phyloP scores from a whole-genome alignment of 2,888 invertebrate genomes.

The Diarsia brunnea region DNA sequence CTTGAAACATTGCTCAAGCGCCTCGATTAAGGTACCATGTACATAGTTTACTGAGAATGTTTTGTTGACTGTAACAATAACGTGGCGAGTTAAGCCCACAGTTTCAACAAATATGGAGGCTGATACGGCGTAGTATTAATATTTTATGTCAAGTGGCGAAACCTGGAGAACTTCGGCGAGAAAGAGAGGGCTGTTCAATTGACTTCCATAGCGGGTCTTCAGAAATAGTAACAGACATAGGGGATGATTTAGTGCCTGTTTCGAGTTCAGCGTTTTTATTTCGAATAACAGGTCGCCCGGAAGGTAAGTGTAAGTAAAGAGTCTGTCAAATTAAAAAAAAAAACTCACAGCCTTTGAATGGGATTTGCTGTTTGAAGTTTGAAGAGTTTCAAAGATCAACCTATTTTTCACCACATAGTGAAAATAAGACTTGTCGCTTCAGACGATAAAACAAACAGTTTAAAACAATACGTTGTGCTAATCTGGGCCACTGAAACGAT shows the following conservation, averaged over 20 bases:
- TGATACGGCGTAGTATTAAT: slow-evolving; percentile 65
- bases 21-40: slow-evolving; percentile 71
- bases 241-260: background rate
- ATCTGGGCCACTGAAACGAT: slow-evolving; percentile 30
- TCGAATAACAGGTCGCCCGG: background rate
- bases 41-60: slow-evolving; percentile 63
- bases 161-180: slow-evolving; percentile 50
- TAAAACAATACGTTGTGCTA: slow-evolving; percentile 16
- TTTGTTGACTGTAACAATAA: slow-evolving; percentile 78
- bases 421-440: background rate
- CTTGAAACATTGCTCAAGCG: slow-evolving; percentile 68
- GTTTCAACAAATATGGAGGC: slow-evolving; percentile 74
- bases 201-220: slow-evolving; percentile 4
- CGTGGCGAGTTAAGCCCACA: slow-evolving; percentile 71
- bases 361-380: too few species aligned
- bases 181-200: slow-evolving; percentile 19
- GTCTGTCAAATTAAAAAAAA: background rate
- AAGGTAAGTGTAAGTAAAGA: background rate
- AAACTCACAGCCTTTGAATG: background rate
- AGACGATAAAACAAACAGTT: background rate
- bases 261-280: background rate
- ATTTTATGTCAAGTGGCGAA: slow-evolving; percentile 62
- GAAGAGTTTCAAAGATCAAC: background rate
- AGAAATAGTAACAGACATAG: background rate
- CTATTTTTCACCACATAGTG: background rate